Percentiles rank a stretch among this genome's conserved stretches.
phyloP scores from a whole-genome alignment of 2,888 invertebrate species.

The Lithophane semibrunnea region DNA sequence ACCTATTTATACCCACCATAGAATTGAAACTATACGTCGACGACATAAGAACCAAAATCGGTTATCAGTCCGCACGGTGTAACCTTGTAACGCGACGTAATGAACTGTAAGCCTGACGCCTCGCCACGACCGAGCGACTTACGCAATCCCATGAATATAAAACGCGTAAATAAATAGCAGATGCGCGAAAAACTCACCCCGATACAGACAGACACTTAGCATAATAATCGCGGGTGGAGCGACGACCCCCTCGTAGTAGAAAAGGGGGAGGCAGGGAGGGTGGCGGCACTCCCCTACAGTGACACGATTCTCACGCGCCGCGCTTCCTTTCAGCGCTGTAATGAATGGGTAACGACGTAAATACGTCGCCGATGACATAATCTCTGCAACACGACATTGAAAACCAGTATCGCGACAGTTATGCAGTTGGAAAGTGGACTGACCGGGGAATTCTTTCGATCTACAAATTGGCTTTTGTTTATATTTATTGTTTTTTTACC shows the following conservation, averaged over 20 bases:
- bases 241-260: conserved; percentile 49
- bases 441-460: conserved; percentile 70
- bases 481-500: conserved; percentile 61
- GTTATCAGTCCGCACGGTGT: conserved; percentile 63
- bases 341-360: conserved; percentile 88
- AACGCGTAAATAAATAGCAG: conserved; percentile 90
- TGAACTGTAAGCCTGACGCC: conserved; percentile 86
- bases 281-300: conserved; percentile 78
- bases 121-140: conserved; percentile 81
- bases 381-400: conserved; percentile 77
- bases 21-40: conserved; percentile 61
- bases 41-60: conserved; percentile 71
- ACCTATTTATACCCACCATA: conserved; percentile 68
- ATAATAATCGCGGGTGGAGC: conserved; percentile 87
- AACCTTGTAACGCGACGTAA: conserved; percentile 82
- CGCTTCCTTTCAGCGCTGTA: conserved; percentile 86
- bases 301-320: conserved; percentile 90
- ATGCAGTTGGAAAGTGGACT: conserved; percentile 75
- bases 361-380: conserved; percentile 85
- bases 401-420: conserved; percentile 78
- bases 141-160: conserved; percentile 89
- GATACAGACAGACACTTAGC: conserved; percentile 88
- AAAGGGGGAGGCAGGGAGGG: conserved; percentile 53
- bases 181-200: conserved; percentile 90
- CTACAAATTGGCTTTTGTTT: conserved; percentile 69